Conservation (phyloP, 2,888 invertebrate species). For the Apotomis betuletana region DNA sequence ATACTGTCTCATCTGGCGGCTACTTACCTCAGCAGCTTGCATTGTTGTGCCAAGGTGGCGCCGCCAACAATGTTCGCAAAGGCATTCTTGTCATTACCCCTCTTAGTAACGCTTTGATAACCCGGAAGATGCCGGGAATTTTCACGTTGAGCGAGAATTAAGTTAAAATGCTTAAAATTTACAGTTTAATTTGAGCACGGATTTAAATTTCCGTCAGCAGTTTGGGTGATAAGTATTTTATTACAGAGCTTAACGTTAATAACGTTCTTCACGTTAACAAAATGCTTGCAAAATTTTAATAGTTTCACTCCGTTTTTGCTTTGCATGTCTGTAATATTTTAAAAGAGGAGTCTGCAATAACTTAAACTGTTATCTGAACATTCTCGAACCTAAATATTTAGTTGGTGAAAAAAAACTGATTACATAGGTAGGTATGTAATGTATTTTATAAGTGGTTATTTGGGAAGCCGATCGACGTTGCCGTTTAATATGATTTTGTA, state of each 20-base stretch:
- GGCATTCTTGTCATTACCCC: slow-evolving; percentile 64
- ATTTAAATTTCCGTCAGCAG: slow-evolving; percentile 33
- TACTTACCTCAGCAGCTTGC: slow-evolving; percentile 54
- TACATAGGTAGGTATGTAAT: too few relatives aligned
- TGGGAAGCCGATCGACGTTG: too few relatives aligned
- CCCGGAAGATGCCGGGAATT: slow-evolving; percentile 68
- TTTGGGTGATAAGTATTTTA: slow-evolving; percentile 38
- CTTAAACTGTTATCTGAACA: too few relatives aligned
- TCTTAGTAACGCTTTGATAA: slow-evolving; percentile 73
- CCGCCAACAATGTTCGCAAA: slow-evolving; percentile 72
- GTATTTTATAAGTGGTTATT: too few relatives aligned
- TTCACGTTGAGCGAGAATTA: slow-evolving; percentile 42
- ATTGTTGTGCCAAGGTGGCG: slow-evolving; percentile 60
- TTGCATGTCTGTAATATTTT: too few relatives aligned
- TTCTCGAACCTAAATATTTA: too few relatives aligned
- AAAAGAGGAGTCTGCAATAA: too few relatives aligned
- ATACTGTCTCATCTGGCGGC: slow-evolving; percentile 42
- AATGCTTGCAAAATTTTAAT: too few relatives aligned
- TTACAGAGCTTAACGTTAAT: not conserved
- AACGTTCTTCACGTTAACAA: not conserved
- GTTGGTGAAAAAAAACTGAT: too few relatives aligned
- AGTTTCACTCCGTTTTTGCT: too few relatives aligned
- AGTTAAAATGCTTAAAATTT: slow-evolving; percentile 24
- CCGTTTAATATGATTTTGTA: too few relatives aligned
- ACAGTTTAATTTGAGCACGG: slow-evolving; percentile 15